These are phyloP conservation scores for Drosophila sturtevanti DNA, from an alignment of 1,140 invertebrate genomes.

Conservation along the genomic window DNA sequence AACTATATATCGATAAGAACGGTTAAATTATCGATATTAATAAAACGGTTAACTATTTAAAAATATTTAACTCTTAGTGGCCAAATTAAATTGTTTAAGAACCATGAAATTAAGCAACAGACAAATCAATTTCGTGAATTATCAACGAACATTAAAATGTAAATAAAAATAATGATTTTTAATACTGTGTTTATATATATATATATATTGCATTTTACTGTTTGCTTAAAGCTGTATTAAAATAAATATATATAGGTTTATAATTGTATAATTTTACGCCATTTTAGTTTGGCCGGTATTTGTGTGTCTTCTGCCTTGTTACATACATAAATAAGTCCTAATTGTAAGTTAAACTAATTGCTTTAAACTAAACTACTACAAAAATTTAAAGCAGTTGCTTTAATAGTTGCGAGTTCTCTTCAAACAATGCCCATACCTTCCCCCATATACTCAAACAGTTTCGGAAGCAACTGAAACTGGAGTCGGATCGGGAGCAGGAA, in stretches of 20 bases:
- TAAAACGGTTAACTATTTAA: no score
- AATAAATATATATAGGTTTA: slow-evolving; percentile 4
- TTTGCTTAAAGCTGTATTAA: slow-evolving; percentile 6
- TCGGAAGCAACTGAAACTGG: slow-evolving; percentile 18
- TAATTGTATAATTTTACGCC: not conserved
- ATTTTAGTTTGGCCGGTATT: not conserved
- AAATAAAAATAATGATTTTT: not conserved
- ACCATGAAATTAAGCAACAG: not conserved
- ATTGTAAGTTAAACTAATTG: slow-evolving; percentile 72
- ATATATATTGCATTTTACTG: slow-evolving; percentile 10
- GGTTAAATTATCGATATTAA: no score
- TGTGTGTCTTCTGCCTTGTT: slow-evolving; percentile 66
- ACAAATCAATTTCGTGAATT: not conserved
- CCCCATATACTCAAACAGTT: slow-evolving; percentile 12
- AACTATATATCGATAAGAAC: not conserved
- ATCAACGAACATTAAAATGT: not conserved
- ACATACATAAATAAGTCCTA: slow-evolving; percentile 50
- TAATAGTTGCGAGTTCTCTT: slow-evolving; percentile 70
- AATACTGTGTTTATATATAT: slow-evolving; percentile 10
- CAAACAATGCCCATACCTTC: slow-evolving; percentile 18
- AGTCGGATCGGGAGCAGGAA: slow-evolving; percentile 10
- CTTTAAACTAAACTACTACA: slow-evolving; percentile 73
- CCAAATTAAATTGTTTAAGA: no score
- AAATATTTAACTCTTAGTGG: no score
- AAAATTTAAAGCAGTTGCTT: slow-evolving; percentile 74